A percentile compares a stretch with the other conserved stretches of the same genome.
These are phyloP conservation scores for Nycteola revayana DNA, from an alignment of 2,888 invertebrate species.

Conservation along the genomic window DNA sequence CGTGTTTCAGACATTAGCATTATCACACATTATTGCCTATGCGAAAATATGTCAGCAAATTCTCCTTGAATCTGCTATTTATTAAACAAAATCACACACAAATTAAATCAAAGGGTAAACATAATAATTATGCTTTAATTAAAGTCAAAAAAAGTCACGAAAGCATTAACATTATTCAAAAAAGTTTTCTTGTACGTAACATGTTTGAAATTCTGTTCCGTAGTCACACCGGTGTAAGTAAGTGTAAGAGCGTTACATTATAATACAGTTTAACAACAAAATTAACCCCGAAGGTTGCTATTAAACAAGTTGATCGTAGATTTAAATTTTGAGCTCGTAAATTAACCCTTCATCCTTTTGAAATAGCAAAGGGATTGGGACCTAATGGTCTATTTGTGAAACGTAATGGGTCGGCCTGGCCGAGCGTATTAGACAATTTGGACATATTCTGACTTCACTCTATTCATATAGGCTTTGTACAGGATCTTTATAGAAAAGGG, in stretches of 20 bases:
- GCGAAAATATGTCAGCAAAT: too few relatives aligned
- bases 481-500: conserved; percentile 43
- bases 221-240: conserved; percentile 32
- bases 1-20: too few relatives aligned
- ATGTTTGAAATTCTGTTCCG: conserved; percentile 28
- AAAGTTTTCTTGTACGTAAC: conserved; percentile 33
- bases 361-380: conserved; percentile 80
- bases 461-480: conserved; percentile 56
- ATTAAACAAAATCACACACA: too few relatives aligned
- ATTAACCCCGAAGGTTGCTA: conserved; percentile 71
- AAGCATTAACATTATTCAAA: conserved; percentile 25
- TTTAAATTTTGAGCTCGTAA: conserved; percentile 81
- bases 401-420: conserved; percentile 74
- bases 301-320: conserved; percentile 78
- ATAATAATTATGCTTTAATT: too few relatives aligned
- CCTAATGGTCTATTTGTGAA: conserved; percentile 81
- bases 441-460: conserved; percentile 70
- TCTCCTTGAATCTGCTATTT: too few relatives aligned
- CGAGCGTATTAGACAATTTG: conserved; percentile 74
- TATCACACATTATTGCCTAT: too few relatives aligned
- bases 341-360: conserved; percentile 81
- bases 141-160: too few relatives aligned
- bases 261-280: conserved; percentile 71
- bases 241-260: conserved; percentile 55
- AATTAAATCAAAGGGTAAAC: too few relatives aligned